Percentiles rank a stretch among this genome's conserved stretches.
Evolutionary conservation across 2,888 invertebrate genomes (phyloP).

Genomic region (Pachydiplax longipennis): DNA sequence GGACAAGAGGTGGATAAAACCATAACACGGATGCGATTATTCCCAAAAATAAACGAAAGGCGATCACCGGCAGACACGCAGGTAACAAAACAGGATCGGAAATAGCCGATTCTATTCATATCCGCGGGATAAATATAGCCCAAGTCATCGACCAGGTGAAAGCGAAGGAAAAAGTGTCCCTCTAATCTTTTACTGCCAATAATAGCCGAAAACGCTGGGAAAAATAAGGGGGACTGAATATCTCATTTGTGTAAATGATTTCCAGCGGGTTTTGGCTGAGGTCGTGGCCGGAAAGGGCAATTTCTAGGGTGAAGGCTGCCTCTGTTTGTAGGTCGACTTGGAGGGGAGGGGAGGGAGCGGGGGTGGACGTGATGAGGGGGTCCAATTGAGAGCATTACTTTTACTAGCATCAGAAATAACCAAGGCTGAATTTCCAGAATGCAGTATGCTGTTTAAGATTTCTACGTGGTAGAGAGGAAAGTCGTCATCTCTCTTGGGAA

Average conservation of each 20-base stretch:
- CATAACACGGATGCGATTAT: too few relatives aligned
- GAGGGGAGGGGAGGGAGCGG: background rate
- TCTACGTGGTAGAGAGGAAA: too few relatives aligned
- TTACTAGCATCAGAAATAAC: too few relatives aligned
- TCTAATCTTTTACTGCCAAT: background rate
- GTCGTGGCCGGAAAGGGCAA: background rate
- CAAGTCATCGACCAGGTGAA: background rate
- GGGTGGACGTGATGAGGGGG: background rate
- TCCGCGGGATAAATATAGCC: background rate
- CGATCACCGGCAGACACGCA: too few relatives aligned
- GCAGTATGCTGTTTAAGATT: too few relatives aligned
- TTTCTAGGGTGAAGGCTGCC: background rate
- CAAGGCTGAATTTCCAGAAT: too few relatives aligned
- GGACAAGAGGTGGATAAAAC: too few relatives aligned
- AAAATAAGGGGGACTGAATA: background rate
- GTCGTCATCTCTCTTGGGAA: too few relatives aligned
- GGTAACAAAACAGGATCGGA: too few relatives aligned
- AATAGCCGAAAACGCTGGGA: background rate
- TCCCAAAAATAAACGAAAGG: too few relatives aligned
- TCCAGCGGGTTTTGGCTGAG: background rate
- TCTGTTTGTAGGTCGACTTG: background rate
- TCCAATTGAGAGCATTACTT: too few relatives aligned
- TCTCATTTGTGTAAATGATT: background rate
- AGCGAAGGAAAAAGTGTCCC: background rate
- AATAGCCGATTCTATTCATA: too few relatives aligned